Conservation (phyloP, 1,140 invertebrate genomes). For the Mycetomoellerius zeteki region DNA sequence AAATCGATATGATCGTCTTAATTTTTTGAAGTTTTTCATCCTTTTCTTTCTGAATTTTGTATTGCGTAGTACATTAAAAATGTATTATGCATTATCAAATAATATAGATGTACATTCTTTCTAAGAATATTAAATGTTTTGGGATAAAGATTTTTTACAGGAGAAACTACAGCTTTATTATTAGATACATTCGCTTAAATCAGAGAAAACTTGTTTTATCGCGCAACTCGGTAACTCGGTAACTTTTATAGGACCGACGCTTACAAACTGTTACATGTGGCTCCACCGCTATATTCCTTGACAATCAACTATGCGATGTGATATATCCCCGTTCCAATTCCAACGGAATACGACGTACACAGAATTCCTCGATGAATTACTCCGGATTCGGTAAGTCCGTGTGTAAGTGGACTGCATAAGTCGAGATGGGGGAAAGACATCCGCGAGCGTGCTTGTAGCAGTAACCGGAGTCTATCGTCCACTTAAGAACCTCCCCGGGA, state of each 20-base stretch:
- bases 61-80: neutral
- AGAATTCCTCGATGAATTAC: constrained; percentile 50
- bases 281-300: neutral
- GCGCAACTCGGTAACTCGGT: constrained; percentile 35
- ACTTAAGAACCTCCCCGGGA: constrained; percentile 47
- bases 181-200: constrained; percentile 30
- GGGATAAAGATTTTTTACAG: neutral
- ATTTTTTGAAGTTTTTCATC: neutral
- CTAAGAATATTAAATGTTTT: neutral
- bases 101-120: neutral
- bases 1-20: neutral
- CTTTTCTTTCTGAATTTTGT: neutral
- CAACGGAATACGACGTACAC: constrained; percentile 11
- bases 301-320: constrained; percentile 53
- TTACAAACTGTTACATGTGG: neutral
- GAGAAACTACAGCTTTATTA: neutral
- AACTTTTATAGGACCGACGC: constrained; percentile 30
- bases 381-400: constrained; percentile 5
- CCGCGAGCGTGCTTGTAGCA: constrained; percentile 28
- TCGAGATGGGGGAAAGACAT: constrained; percentile 20
- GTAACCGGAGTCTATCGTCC: constrained; percentile 29
- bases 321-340: constrained; percentile 50
- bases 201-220: constrained; percentile 36
- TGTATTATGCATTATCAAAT: neutral
- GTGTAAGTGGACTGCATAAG: constrained; percentile 11